Percentiles rank a stretch among this genome's conserved stretches.
These are phyloP conservation scores for Papilio xuthus DNA, from an alignment of 1,140 invertebrate species.

Conservation along the genomic window DNA sequence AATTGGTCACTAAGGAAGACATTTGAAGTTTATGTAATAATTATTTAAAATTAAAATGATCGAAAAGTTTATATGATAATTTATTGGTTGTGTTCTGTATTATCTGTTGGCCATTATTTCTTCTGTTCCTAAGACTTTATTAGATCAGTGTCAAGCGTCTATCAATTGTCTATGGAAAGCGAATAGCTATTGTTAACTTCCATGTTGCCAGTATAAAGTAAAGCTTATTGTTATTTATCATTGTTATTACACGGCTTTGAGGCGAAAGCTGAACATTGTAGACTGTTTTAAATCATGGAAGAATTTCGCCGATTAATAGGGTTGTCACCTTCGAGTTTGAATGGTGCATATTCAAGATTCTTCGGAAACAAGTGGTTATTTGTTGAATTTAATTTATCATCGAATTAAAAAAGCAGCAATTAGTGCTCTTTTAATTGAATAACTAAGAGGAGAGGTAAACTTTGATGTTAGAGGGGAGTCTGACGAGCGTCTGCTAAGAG, in stretches of 20 bases:
- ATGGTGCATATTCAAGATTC: too few species aligned
- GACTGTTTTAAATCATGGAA: neutral
- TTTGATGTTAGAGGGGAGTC: neutral
- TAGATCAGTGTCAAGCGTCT: neutral
- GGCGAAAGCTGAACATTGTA: neutral
- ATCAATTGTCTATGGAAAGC: neutral
- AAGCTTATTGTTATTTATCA: slow-evolving; percentile 6
- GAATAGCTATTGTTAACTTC: neutral
- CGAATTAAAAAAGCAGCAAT: slow-evolving; percentile 1
- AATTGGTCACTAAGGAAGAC: too few species aligned
- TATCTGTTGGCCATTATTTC: neutral
- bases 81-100: too few species aligned
- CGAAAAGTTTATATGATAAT: too few species aligned
- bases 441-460: neutral
- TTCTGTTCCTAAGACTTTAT: slow-evolving; percentile 25
- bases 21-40: too few species aligned
- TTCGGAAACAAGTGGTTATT: too few species aligned
- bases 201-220: neutral
- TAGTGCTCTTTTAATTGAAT: slow-evolving; percentile 17
- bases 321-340: too few species aligned
- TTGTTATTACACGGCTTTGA: neutral
- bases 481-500: slow-evolving; percentile 13
- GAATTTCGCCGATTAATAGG: too few species aligned
- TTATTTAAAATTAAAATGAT: too few species aligned
- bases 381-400: too few species aligned